Conservation (phyloP, 2,797 vertebrate genomes). For the Mormyrus proboscirostris region DNA sequence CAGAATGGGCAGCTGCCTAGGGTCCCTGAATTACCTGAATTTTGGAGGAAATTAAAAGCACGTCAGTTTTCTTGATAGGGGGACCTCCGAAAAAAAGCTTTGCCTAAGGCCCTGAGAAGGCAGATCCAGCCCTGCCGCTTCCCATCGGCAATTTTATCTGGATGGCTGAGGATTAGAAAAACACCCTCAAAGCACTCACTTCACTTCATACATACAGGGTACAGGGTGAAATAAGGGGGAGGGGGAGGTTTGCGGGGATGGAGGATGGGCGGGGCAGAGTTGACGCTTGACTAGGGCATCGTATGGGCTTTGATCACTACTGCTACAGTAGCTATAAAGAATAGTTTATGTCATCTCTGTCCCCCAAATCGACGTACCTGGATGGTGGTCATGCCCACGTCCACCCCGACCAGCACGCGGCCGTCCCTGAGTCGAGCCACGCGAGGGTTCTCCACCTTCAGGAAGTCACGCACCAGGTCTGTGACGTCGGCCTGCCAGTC, state of each 20-base stretch:
- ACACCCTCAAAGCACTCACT: background rate
- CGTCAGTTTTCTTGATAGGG: background rate
- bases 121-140: background rate
- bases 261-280: background rate
- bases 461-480: slow-evolving; percentile 79
- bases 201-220: background rate
- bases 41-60: background rate
- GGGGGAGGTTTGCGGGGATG: background rate
- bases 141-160: background rate
- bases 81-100: background rate
- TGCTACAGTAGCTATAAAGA: background rate
- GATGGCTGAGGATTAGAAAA: background rate
- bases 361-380: slow-evolving; percentile 64
- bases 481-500: slow-evolving; percentile 94
- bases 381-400: slow-evolving; percentile 83
- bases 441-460: slow-evolving; percentile 80
- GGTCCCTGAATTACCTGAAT: background rate
- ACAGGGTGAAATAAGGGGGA: background rate
- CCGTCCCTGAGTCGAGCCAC: slow-evolving; percentile 73
- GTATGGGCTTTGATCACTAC: background rate
- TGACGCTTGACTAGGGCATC: background rate
- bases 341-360: background rate
- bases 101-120: background rate
- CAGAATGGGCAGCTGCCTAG: background rate
- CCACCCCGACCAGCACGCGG: slow-evolving; percentile 73